Evolutionary conservation across 1,140 invertebrate species (phyloP), one percentile per base, ranked within the genome.

Genomic region (Marisa cornuarietis): DNA sequence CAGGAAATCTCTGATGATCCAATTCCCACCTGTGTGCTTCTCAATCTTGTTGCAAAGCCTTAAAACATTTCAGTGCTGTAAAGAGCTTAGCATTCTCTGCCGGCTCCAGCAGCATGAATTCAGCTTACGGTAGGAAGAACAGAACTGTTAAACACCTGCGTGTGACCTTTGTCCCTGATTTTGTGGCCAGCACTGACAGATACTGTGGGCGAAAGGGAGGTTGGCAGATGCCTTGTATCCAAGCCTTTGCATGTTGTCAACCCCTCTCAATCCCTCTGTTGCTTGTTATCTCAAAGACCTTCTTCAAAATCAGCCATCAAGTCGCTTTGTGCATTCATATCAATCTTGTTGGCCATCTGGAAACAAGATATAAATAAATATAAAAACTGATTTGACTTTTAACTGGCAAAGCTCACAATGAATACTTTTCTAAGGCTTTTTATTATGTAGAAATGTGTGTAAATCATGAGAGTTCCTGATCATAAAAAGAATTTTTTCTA

Each of bases 291-390:
- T 49, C 71, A 72, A 11, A 49, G 71, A 31, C 66, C 65, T 26
- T 69, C 96, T 93, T 99, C 97, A 92, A 99, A 99, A 79, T 96
- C 96, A 88, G 97, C 96, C 96, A 99, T 98, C 89, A 98, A 93
- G 93, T 98, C 97, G 93, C 97, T 98, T 92, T 98, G 97, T 93
- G 96, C 95, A 92, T 98, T 99, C 96, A 99, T 98, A 91, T 99
- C 97, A 88, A 99, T 98, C 92, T 96, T 95, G 77, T 96, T 95
- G 76, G 96, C 96, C 95, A 97, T 95, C 97, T 98, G 52, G 42
- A 61, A 13, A 78, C 52, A 42, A 54, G 20, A 14, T 42, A 42
- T 14, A 18, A n/a, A 61, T 71, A 18, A n/a, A 61, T 71, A 20
- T 62, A 20, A 14, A 58, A 11, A 20, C 5, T 71, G 18, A 71